These are phyloP conservation scores for Sorex fumeus DNA, from an alignment of 2,113 vertebrate species.

Conservation along the genomic window DNA sequence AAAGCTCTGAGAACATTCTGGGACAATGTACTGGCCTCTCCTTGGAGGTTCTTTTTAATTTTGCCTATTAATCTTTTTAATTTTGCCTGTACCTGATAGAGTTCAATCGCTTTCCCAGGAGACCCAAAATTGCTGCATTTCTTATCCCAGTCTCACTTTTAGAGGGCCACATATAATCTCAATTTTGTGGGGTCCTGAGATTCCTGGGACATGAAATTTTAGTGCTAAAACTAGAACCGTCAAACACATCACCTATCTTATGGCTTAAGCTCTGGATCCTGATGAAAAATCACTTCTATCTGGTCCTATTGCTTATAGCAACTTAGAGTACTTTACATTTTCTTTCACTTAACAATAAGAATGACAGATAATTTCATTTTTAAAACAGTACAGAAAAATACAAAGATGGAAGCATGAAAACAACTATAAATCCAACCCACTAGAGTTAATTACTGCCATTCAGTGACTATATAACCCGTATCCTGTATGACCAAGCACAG, in stretches of 20 bases:
- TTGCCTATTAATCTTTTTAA: not conserved
- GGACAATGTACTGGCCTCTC: not conserved
- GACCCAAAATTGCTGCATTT: not conserved
- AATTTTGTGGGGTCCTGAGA: not conserved
- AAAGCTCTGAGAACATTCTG: not conserved
- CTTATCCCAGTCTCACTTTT: not conserved
- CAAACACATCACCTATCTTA: fast-evolving
- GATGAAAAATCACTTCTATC: not conserved
- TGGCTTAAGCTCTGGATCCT: not conserved
- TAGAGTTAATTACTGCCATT: not conserved
- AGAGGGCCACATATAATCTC: not conserved
- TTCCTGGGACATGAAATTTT: not conserved
- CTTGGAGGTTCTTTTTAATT: not conserved
- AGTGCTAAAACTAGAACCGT: not conserved
- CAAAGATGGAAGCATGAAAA: not conserved
- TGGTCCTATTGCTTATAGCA: not conserved
- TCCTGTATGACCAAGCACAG: not conserved
- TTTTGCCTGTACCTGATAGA: not conserved
- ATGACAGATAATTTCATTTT: not conserved
- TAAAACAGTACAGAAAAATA: slow-evolving; percentile 10
- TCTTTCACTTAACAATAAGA: not conserved
- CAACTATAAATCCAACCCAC: not conserved
- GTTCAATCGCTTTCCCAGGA: not conserved
- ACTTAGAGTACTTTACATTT: not conserved
- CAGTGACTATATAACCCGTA: not conserved